Percentiles rank a stretch among this genome's conserved stretches.
Conservation (phyloP, 2,797 vertebrate species). For the Furcifer pardalis region DNA sequence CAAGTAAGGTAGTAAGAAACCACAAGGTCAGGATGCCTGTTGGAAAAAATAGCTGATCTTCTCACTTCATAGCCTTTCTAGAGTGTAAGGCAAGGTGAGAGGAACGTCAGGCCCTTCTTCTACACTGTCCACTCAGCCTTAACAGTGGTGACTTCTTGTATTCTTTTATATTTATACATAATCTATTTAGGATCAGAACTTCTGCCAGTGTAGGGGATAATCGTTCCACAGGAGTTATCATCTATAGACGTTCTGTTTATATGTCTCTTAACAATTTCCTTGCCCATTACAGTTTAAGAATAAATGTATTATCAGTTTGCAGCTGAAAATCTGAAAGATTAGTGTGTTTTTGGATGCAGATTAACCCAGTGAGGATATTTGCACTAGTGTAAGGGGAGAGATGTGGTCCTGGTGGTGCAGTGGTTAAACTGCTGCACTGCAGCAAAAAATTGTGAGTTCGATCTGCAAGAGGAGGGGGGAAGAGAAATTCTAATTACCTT, state of each 20-base stretch:
- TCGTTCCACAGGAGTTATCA: background rate
- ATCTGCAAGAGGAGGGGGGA: no score
- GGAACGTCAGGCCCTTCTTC: no score
- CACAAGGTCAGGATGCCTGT: background rate
- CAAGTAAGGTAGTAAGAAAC: background rate
- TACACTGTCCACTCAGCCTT: no score
- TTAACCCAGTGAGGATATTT: rapidly evolving
- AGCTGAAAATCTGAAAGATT: background rate
- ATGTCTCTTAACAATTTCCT: background rate
- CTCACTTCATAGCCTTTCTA: background rate
- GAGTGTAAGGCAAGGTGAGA: no score
- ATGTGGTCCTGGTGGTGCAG: background rate
- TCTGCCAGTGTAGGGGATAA: background rate
- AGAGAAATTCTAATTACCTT: no score
- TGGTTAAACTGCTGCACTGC: no score
- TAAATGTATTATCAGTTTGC: background rate
- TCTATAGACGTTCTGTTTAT: no score
- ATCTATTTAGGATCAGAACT: background rate
- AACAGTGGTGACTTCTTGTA: no score
- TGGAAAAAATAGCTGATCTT: background rate
- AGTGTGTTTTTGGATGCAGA: background rate
- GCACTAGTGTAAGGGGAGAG: background rate
- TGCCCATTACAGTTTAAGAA: background rate
- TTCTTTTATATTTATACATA: no score
- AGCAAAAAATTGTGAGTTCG: background rate